Conservation (phyloP, 2,797 vertebrate species). For the Chiropotes sagulatus region DNA sequence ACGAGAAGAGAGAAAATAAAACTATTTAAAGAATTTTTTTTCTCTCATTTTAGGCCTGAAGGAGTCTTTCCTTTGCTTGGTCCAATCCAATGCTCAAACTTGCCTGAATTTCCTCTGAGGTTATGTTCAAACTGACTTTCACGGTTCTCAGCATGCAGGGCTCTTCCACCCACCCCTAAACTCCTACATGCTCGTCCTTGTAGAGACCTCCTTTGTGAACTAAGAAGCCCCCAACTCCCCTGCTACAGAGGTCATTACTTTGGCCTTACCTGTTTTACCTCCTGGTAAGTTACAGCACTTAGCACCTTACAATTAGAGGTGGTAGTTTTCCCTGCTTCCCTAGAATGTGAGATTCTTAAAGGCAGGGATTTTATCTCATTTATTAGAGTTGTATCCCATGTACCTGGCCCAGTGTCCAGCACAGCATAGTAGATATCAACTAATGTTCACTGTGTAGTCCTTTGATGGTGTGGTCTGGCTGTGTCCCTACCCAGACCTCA, state of each 20-base stretch:
- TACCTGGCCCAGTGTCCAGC: not conserved
- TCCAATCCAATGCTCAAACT: not conserved
- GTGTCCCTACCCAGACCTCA: not conserved
- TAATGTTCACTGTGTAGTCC: not conserved
- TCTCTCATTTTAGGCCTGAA: not conserved
- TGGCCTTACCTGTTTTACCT: not conserved
- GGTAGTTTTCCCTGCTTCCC: not conserved
- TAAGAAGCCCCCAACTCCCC: too few relatives aligned
- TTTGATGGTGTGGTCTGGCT: not conserved
- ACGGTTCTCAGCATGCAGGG: not conserved
- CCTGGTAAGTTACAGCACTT: not conserved
- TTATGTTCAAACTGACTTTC: not conserved
- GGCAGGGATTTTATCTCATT: not conserved
- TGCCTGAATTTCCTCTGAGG: not conserved
- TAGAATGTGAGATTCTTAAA: not conserved
- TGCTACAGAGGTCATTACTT: not conserved
- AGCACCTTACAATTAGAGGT: not conserved
- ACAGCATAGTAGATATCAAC: not conserved
- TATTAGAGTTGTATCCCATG: not conserved
- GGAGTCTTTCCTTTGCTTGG: not conserved
- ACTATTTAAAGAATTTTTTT: conserved; percentile 25
- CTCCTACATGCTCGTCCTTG: not conserved
- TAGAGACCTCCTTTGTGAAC: not conserved
- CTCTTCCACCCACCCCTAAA: not conserved
- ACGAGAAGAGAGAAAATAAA: not conserved